A percentile compares a stretch with the other conserved stretches of the same genome.
These are phyloP conservation scores for Etia nguti DNA, from an alignment of 2,113 vertebrate species.

Conservation along the genomic window DNA sequence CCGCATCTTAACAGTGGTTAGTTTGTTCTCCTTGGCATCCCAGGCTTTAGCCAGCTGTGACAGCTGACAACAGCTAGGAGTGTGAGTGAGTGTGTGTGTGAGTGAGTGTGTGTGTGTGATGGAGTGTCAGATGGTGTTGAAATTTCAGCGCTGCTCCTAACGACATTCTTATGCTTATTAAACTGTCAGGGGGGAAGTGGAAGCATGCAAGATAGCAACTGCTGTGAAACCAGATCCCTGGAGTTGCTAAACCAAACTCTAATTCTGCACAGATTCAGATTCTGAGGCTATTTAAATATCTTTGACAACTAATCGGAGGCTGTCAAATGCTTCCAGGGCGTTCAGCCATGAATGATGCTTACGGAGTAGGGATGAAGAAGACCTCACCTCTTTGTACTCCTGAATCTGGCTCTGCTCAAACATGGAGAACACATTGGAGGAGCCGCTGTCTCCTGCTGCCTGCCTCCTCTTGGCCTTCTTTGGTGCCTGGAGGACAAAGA, in stretches of 20 bases:
- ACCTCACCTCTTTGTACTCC: constrained; percentile 91
- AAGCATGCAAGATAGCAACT: constrained; percentile 16
- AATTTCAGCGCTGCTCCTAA: constrained; percentile 19
- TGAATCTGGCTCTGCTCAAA: constrained; percentile 95
- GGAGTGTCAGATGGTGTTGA: constrained; percentile 31
- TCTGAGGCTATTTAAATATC: neutral
- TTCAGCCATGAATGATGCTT: neutral
- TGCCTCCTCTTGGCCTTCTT: constrained; percentile 90
- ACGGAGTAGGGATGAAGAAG: neutral
- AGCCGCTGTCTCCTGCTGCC: constrained; percentile 74
- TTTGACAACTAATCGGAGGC: neutral
- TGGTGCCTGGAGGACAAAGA: constrained; percentile 76
- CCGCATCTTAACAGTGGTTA: neutral
- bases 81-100: too few relatives aligned
- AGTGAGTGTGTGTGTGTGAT: too few relatives aligned
- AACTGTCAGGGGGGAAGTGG: constrained; percentile 11
- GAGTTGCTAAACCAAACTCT: neutral
- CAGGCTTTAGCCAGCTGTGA: neutral
- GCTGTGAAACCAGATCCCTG: constrained; percentile 27
- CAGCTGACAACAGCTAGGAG: constrained; percentile 35
- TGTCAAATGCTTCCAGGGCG: neutral
- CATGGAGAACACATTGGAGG: constrained; percentile 93
- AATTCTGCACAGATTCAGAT: neutral
- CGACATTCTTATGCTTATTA: constrained; percentile 41
- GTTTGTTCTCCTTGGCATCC: neutral